These are phyloP conservation scores for Brachyrhaphis roseni DNA, from an alignment of 2,797 vertebrate species.

Conservation along the genomic window DNA sequence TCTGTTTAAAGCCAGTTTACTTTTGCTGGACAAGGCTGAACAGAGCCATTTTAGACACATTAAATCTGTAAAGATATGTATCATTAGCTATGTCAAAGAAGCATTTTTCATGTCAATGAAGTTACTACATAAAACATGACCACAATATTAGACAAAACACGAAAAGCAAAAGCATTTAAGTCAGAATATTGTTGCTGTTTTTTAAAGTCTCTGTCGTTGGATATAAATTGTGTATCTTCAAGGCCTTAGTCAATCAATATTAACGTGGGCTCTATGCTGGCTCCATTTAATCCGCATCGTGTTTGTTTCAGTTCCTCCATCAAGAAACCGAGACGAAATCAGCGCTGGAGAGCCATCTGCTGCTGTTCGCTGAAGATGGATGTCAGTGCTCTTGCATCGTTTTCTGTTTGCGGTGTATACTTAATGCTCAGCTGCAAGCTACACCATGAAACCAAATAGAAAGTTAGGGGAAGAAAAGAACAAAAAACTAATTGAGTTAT, in stretches of 20 bases:
- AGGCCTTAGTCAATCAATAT: background rate
- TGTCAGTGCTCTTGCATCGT: conserved; percentile 80
- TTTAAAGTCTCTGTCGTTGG: background rate
- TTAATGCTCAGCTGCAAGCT: background rate
- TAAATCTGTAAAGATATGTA: background rate
- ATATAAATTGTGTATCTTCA: background rate
- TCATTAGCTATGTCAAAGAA: background rate
- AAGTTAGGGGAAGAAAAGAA: background rate
- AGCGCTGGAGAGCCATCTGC: conserved; percentile 84
- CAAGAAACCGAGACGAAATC: conserved; percentile 73
- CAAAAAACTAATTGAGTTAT: background rate
- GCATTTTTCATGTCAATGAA: background rate
- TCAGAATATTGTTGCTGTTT: background rate
- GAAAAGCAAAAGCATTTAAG: background rate
- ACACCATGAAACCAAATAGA: conserved; percentile 16
- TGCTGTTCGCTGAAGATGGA: conserved; percentile 93
- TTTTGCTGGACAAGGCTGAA: background rate
- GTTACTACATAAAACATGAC: background rate
- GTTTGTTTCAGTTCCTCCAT: conserved; percentile 86
- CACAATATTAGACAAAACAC: background rate
- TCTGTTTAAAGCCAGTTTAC: no score
- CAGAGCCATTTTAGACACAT: background rate
- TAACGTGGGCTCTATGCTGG: background rate
- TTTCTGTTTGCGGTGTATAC: background rate
- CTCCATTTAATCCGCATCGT: conserved; percentile 28